Base-by-base conservation (phyloP, 2,797 vertebrate species). In the Vultur gryphus region DNA sequence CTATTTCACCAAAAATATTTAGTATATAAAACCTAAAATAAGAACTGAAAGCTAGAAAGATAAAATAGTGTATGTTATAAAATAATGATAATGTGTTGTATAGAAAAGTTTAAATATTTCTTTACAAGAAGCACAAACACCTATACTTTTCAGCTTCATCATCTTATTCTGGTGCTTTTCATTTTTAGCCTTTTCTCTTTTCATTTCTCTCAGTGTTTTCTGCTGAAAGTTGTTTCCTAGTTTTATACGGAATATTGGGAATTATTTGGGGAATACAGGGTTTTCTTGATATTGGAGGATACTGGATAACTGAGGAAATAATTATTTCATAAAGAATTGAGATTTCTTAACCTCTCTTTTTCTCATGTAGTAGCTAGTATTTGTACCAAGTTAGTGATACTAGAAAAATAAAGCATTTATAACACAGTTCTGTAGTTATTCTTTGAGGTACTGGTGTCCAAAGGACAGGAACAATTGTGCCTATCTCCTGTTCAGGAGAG, bases 311-410 rank as follows among this genome's bases (percentile, higher is more conserved):
- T 88, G 90, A 94, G 61, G 73, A 88, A 95, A 84, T 58, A 96
- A 69, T 87, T 66, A 65, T 76, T 94, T 89, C 19, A 89, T 72
- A 37, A 96, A 93, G 75, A 91, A 92, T 89, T 93, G 84, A 54
- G 51, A 66, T 78, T 89, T 94, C 59, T 91, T 73, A 81, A 17
- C 12, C 11, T 62, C 43, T 90, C 13, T 33, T 55, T 90, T 96
- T 95, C 83, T 95, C 46, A 80, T n/a, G 88, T 81, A 91, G 33
- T 86, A 93, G 28, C 29, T 75, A 41, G 31, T 78, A 62, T 86
- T 95, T 94, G 72, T 97, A 89, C 25, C 46, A 84, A 88, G 52
- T 89, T 89, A 76, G 64, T 51, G 62, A 89, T 73, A 84, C 41
- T 71, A 84, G 84, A 84, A 91, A 95, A 93, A 95, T 69, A 35